Percentiles rank a stretch among this genome's conserved stretches.
These are phyloP conservation scores for Pocillopora damicornis DNA, from an alignment of 64 coral and sea anemone genomes.

Conservation along the genomic window DNA sequence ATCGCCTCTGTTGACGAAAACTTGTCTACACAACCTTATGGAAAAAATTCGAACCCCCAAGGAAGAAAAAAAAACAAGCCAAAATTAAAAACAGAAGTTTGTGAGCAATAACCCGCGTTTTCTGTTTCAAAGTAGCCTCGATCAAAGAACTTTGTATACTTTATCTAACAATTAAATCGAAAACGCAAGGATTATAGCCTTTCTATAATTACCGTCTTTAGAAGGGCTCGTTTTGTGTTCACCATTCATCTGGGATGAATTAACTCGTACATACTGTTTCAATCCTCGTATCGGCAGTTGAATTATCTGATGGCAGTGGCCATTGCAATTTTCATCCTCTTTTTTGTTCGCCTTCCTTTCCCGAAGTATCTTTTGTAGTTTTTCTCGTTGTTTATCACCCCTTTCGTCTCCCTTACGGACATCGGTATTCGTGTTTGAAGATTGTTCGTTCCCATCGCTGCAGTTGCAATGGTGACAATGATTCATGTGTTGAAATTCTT, in stretches of 20 bases:
- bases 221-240: slow-evolving; percentile 27
- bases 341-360: slow-evolving; percentile 55
- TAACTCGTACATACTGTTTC: slow-evolving; percentile 37
- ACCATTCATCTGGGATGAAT: slow-evolving; percentile 36
- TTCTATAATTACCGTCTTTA: slow-evolving; percentile 31
- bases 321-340: slow-evolving; percentile 46
- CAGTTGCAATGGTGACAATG: slow-evolving; percentile 47
- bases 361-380: slow-evolving; percentile 58
- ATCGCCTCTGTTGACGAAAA: neutral
- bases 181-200: slow-evolving; percentile 3
- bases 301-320: slow-evolving; percentile 61
- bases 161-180: slow-evolving; percentile 7
- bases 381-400: slow-evolving; percentile 60
- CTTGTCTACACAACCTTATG: neutral
- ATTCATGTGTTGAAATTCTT: slow-evolving; percentile 33
- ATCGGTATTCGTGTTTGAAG: slow-evolving; percentile 24
- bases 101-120: neutral
- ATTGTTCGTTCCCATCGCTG: slow-evolving; percentile 12
- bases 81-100: neutral
- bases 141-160: slow-evolving; percentile 5
- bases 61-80: neutral
- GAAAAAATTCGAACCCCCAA: neutral
- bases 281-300: slow-evolving; percentile 59
- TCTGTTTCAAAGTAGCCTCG: neutral
- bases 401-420: slow-evolving; percentile 43